Evolutionary conservation across 2,113 vertebrate genomes (phyloP).

Genomic region (Neotragus pygmaeus): DNA sequence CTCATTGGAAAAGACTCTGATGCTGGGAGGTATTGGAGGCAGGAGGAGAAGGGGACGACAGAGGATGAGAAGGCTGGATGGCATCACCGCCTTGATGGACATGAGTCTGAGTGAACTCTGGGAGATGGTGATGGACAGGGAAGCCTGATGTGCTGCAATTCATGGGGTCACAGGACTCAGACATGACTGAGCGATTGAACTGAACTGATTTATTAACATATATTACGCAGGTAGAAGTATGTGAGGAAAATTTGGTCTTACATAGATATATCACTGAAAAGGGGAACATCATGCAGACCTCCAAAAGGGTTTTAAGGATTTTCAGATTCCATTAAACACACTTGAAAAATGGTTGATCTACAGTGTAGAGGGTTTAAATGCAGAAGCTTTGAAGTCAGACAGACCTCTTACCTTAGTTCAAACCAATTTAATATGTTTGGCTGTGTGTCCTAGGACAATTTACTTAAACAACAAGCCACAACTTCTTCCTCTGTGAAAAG

Average conservation of each 20-base stretch:
- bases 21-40: too few relatives aligned
- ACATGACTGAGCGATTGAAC: neutral
- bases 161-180: neutral
- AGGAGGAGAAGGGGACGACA: too few relatives aligned
- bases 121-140: neutral
- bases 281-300: neutral
- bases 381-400: neutral
- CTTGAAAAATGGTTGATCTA: neutral
- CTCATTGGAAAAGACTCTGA: too few relatives aligned
- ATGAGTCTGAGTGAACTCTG: too few relatives aligned
- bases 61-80: too few relatives aligned
- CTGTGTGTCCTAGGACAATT: neutral
- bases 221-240: neutral
- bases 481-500: neutral
- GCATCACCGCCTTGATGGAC: too few relatives aligned
- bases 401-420: neutral
- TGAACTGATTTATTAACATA: neutral
- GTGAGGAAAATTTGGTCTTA: neutral
- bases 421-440: neutral
- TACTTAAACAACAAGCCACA: neutral
- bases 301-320: neutral
- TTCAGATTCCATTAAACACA: neutral
- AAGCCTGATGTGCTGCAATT: neutral
- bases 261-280: neutral
- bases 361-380: neutral